These are phyloP conservation scores for Sarcophaga peregrina DNA, from an alignment of 1,140 invertebrate genomes.

Conservation along the genomic window DNA sequence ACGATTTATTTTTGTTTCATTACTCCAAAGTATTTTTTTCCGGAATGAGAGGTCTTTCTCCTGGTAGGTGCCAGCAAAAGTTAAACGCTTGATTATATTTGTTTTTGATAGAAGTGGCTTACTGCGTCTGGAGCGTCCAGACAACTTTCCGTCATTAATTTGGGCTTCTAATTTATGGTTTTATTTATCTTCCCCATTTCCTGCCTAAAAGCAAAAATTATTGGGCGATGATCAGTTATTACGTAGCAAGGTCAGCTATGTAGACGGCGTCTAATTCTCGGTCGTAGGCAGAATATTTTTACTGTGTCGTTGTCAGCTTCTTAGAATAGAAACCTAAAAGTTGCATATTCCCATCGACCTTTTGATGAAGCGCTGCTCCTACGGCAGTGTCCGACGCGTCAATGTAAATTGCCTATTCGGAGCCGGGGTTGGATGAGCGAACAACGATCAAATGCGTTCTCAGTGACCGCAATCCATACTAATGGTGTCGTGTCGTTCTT, in stretches of 20 bases:
- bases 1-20: not conserved
- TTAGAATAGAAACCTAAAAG: conserved; percentile 64
- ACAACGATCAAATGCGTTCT: not conserved
- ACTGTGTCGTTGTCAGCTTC: conserved; percentile 55
- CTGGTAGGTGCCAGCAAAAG: not conserved
- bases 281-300: conserved; percentile 60
- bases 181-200: conserved; percentile 14
- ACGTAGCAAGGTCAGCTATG: conserved; percentile 45
- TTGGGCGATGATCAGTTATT: conserved; percentile 50
- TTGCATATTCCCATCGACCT: conserved; percentile 48
- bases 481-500: not conserved
- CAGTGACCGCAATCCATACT: not conserved
- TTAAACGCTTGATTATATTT: too few species aligned
- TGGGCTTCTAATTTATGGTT: too few species aligned
- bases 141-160: too few species aligned
- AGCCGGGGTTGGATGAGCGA: conserved; percentile 50
- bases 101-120: too few species aligned
- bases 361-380: conserved; percentile 58
- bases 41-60: not conserved
- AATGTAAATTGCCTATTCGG: conserved; percentile 1
- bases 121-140: too few species aligned
- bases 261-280: conserved; percentile 60
- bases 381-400: conserved; percentile 56
- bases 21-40: not conserved
- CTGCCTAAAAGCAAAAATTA: conserved; percentile 47